phyloP scores from a whole-genome alignment of 2,888 invertebrate species.

The Polydrusus pterygomalis region DNA sequence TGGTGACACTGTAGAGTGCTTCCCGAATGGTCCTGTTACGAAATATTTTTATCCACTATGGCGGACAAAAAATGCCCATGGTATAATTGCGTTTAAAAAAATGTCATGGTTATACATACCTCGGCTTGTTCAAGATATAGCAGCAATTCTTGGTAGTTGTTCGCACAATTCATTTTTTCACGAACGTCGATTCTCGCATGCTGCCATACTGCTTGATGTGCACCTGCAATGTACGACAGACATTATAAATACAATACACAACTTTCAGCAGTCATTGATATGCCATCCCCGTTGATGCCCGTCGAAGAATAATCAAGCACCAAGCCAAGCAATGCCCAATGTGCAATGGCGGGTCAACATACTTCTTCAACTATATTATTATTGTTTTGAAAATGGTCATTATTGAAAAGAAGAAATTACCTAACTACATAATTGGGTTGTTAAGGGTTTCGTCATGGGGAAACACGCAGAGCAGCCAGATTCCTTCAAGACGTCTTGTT shows the following conservation, averaged over 20 bases:
- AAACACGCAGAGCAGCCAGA: no score
- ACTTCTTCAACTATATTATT: background rate
- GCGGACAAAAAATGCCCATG: background rate
- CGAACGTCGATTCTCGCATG: slow-evolving; percentile 57
- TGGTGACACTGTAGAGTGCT: no score
- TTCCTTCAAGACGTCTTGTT: no score
- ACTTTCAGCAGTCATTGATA: slow-evolving; percentile 57
- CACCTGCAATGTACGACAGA: slow-evolving; percentile 58
- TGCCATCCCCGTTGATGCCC: slow-evolving; percentile 50
- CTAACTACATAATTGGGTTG: no score
- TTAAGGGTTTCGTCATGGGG: no score
- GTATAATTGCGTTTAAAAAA: background rate
- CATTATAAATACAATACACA: slow-evolving; percentile 57
- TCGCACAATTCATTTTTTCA: slow-evolving; percentile 66
- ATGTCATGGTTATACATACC: slow-evolving; percentile 65
- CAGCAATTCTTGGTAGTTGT: slow-evolving; percentile 73
- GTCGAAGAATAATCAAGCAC: slow-evolving; percentile 43
- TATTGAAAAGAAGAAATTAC: no score
- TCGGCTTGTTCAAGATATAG: slow-evolving; percentile 73
- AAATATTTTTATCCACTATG: no score
- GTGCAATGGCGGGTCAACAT: slow-evolving; percentile 42
- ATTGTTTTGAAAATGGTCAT: background rate
- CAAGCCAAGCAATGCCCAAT: slow-evolving; percentile 36
- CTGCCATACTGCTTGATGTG: slow-evolving; percentile 61
- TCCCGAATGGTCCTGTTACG: no score